Evolutionary conservation across 2,113 vertebrate species (phyloP), one percentile per base, ranked within the genome.

Genomic region (Aptenodytes patagonicus): DNA sequence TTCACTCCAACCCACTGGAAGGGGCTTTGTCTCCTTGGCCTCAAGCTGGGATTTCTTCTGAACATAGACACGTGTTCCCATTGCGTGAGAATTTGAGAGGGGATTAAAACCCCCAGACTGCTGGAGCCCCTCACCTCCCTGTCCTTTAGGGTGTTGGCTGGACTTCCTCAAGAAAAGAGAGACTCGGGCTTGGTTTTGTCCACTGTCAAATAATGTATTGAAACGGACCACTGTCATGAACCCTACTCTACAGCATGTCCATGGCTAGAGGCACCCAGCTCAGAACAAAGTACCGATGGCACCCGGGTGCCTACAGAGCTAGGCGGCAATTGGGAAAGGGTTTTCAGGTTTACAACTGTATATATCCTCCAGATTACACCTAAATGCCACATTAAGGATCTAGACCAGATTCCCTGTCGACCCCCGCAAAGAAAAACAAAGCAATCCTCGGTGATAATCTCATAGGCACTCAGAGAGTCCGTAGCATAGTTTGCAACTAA

Each of bases 221-320:
- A 46, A 73, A 38, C 0, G 4, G 25, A 52, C 8, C n/a, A 3
- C 28, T 64, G 29, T 9, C 66, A 47, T 2, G 32, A 47, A 7
- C 17, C 6, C 8, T 20, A 11, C 21, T 17, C 31, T 42, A 6
- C 36, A 22, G 25, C 36, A 6, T 0, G 3, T 13, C 11, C 34
- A 1, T 20, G 54, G 16, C 65, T 42, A 13, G 69, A 68, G 61
- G 14, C 4, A 31, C 24, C 49, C 2, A 5, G 28, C 19, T 29
- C 1, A 2, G 36, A 26, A 44, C 13, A 3, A 61, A 49, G 19
- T 2, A 14, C 17, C 0, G 0, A 16, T 25, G n/a, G 57, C n/a
- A 87, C 16, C 13, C 2, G 8, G 11, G 20, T 13, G n/a, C 32
- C 49, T 55, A 20, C 49, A 32, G 44, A 46, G 36, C 1, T 2